phyloP scores from a whole-genome alignment of 2,888 invertebrate genomes.

The Dolichomitus sp. region DNA sequence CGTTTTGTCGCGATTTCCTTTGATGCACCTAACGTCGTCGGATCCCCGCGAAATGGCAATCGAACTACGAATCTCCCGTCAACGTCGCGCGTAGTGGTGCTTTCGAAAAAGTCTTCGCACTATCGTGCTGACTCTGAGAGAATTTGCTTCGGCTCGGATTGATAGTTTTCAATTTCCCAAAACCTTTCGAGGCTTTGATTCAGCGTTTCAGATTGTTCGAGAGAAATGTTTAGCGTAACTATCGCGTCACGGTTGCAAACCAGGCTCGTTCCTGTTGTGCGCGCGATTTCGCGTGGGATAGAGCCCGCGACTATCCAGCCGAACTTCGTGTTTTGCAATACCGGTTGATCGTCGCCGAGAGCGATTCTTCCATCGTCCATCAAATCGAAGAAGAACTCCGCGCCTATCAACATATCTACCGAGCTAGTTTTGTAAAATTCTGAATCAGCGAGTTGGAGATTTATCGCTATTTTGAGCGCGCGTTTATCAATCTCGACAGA shows the following conservation, averaged over 20 bases:
- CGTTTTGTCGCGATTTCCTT: constrained; percentile 61
- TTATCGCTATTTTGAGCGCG: constrained; percentile 41
- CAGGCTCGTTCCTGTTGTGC: background rate
- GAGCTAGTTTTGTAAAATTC: constrained; percentile 24
- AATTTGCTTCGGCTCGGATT: background rate
- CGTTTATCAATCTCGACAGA: constrained; percentile 38
- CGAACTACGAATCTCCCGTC: constrained; percentile 39
- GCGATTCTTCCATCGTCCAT: background rate
- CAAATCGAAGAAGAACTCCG: constrained; percentile 14
- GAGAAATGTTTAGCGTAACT: background rate
- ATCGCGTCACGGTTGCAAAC: background rate
- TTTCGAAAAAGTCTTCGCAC: constrained; percentile 40
- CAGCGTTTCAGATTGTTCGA: constrained; percentile 5
- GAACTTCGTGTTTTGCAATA: background rate
- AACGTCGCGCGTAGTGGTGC: constrained; percentile 2
- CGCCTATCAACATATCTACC: constrained; percentile 42
- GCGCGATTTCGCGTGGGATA: constrained; percentile 4
- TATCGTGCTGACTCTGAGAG: constrained; percentile 14
- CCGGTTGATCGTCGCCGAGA: background rate
- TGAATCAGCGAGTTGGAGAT: constrained; percentile 39
- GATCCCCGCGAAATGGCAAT: constrained; percentile 31
- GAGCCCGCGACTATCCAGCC: constrained; percentile 47
- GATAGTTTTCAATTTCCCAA: constrained; percentile 43
- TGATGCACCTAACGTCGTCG: constrained; percentile 67
- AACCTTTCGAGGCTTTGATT: constrained; percentile 35